These are phyloP conservation scores for Melanotaenia nigrans DNA, from an alignment of 2,797 vertebrate genomes.

Conservation along the genomic window DNA sequence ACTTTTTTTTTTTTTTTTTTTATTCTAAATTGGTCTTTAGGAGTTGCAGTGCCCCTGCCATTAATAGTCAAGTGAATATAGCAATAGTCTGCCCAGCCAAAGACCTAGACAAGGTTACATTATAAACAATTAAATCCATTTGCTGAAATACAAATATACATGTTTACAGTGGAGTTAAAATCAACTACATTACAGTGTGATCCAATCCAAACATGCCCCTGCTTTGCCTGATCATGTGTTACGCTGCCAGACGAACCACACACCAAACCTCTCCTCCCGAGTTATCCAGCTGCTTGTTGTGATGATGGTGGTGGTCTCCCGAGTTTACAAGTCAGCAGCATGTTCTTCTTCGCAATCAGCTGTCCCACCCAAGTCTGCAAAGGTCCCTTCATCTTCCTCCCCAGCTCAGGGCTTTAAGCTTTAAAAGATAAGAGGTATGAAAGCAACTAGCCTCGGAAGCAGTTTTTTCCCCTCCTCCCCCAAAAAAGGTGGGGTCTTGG, in stretches of 20 bases:
- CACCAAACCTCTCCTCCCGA: slow-evolving; percentile 46
- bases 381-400: slow-evolving; percentile 50
- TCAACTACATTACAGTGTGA: slow-evolving; percentile 81
- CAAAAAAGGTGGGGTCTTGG: slow-evolving; percentile 67
- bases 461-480: slow-evolving; percentile 13
- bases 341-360: slow-evolving; percentile 44
- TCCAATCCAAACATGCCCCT: slow-evolving; percentile 68
- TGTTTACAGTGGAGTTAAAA: slow-evolving; percentile 83
- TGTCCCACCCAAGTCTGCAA: slow-evolving; percentile 36
- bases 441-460: slow-evolving; percentile 63
- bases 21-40: slow-evolving; percentile 70
- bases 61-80: slow-evolving; percentile 74
- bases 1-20: slow-evolving; percentile 47
- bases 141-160: slow-evolving; percentile 85
- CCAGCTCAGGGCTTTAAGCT: slow-evolving; percentile 51
- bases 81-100: slow-evolving; percentile 71
- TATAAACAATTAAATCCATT: slow-evolving; percentile 83
- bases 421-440: slow-evolving; percentile 56
- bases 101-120: slow-evolving; percentile 77
- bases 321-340: slow-evolving; percentile 36
- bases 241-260: slow-evolving; percentile 49
- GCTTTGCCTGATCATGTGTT: slow-evolving; percentile 54
- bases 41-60: slow-evolving; percentile 71
- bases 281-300: slow-evolving; percentile 53
- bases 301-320: slow-evolving; percentile 39